phyloP scores from a whole-genome alignment of 2,797 vertebrate species.

The Pampus argenteus region DNA sequence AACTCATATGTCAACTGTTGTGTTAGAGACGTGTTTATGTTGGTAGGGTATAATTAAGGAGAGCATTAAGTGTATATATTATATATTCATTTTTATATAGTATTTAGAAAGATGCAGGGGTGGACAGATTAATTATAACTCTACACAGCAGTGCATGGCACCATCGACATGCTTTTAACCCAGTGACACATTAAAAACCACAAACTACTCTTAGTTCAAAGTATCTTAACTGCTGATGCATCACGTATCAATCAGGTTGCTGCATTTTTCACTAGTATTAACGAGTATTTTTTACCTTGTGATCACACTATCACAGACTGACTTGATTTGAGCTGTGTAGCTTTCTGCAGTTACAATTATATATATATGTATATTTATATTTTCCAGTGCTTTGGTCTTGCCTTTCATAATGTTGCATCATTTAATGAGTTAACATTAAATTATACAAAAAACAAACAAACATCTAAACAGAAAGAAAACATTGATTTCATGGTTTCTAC shows the following conservation, averaged over 20 bases:
- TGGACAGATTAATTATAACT: constrained; percentile 27
- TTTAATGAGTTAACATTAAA: neutral
- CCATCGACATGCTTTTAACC: constrained; percentile 20
- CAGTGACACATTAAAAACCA: neutral
- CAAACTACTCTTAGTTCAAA: neutral
- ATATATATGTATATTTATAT: no score
- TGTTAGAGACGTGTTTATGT: neutral
- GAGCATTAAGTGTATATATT: neutral
- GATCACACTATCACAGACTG: neutral
- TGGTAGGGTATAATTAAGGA: neutral
- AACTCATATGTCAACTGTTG: neutral
- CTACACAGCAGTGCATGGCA: neutral
- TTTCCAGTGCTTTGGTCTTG: neutral
- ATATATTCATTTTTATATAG: neutral
- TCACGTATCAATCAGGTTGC: no score
- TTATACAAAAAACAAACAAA: neutral
- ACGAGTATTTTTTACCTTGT: neutral
- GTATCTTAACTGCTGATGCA: neutral
- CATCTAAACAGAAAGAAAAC: constrained; percentile 3
- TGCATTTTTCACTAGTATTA: no score
- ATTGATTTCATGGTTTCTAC: no score
- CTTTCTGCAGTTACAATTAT: neutral
- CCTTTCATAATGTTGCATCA: constrained; percentile 32
- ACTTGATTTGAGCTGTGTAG: neutral
- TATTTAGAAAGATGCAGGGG: neutral